phyloP scores from a whole-genome alignment of 2,113 vertebrate genomes.

The Delphinus delphis region DNA sequence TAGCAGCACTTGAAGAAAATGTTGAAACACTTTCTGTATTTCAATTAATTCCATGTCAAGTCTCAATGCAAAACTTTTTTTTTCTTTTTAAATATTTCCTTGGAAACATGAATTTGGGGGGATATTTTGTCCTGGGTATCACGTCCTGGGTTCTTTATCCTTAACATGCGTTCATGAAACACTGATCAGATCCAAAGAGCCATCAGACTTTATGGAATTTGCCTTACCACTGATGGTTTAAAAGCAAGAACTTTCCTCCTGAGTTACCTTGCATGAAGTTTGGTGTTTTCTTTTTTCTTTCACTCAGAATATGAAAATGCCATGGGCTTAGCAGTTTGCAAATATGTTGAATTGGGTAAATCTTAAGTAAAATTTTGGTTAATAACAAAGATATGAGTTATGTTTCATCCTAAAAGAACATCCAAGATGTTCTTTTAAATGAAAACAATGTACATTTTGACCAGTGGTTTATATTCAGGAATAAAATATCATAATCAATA shows the following conservation, averaged over 20 bases:
- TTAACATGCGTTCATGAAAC: neutral
- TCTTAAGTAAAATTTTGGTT: neutral
- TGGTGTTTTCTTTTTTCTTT: neutral
- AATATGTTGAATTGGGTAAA: neutral
- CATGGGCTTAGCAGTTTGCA: neutral
- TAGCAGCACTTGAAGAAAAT: neutral
- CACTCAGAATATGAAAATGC: neutral
- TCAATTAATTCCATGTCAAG: neutral
- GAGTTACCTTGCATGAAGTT: neutral
- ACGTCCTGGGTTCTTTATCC: neutral
- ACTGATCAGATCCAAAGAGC: neutral
- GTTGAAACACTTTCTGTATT: neutral
- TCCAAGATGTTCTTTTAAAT: neutral
- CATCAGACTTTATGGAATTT: neutral
- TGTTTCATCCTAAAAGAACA: constrained; percentile 26
- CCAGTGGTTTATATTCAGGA: neutral
- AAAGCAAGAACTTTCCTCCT: constrained; percentile 15
- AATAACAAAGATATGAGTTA: neutral
- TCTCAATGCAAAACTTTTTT: neutral
- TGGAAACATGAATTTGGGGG: neutral
- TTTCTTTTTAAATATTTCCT: neutral
- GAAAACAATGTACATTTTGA: constrained; percentile 14
- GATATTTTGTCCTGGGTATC: neutral
- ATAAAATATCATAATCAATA: neutral
- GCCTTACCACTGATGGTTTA: neutral